Base-by-base conservation (phyloP, 2,888 invertebrate species). In the Petrolisthes cinctipes region DNA sequence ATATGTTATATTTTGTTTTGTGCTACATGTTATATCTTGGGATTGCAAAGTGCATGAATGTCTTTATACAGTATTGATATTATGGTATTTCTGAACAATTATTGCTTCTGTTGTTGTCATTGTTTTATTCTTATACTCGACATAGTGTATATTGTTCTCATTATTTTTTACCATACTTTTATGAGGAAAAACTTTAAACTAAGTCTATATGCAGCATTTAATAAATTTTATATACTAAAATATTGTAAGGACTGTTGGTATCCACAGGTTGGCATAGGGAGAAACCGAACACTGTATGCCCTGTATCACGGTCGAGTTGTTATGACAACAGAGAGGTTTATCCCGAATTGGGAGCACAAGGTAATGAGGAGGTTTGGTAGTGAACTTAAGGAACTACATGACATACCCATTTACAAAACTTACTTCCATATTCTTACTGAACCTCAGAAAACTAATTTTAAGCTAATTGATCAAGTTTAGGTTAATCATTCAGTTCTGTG, bases 371-470 rank as follows among this genome's bases (percentile, higher is more conserved):
- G 94, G 90, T 93, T 94, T 92, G 95, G 96, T 92, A 94, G 93
- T 0, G 95, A 95, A 0, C 93, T 96, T 86, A 93, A 95, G 91
- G 93, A 94, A 1, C 95, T 95, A 91, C 94, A 94, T 1, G 76
- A 84, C 80, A 86, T 85, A 1, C 89, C 90, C 17, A 95, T 97
- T 91, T 95, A 95, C 92, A 98, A 97, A 92, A 97, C 97, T 92
- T 97, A 97, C 92, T 96, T 95, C 91, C 96, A 98, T 94, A 94
- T 98, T 68, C 94, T 98, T 91, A 96, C 97, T 0, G 94, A 84
- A 9, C 57, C 68, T 6, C 82, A 78, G 54, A 78, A 86, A 20
- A 76, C 14, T 23, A 83, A 76, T n/a, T 86, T 82, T 23, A 82
- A 86, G 53, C 86, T 82, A 54, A n/a, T 86, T 86, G 82, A 86